phyloP scores from a whole-genome alignment of 2,797 vertebrate genomes.

The Rhinoraja longicauda region DNA sequence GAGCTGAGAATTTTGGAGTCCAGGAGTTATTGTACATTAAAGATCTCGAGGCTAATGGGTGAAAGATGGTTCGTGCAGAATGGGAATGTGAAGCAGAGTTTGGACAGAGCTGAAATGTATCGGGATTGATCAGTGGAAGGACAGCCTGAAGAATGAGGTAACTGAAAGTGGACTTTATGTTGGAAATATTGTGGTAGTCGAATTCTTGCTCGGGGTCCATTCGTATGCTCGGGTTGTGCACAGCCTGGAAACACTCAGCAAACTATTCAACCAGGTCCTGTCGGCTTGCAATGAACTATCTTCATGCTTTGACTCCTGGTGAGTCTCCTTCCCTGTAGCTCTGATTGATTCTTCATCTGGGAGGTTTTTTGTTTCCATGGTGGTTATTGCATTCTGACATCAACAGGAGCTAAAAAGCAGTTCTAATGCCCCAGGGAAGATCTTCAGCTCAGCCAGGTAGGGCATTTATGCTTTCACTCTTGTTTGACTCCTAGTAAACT shows the following conservation, averaged over 20 bases:
- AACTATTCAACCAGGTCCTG: neutral
- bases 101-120: neutral
- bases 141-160: neutral
- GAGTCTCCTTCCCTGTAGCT: neutral
- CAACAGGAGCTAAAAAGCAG: neutral
- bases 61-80: neutral
- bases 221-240: neutral
- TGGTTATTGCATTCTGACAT: neutral
- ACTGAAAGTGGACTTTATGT: neutral
- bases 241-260: neutral
- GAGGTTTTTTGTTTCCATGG: neutral
- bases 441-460: neutral
- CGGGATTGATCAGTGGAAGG: neutral
- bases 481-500: neutral
- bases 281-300: neutral
- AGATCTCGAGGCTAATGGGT: neutral
- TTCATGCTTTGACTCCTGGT: neutral
- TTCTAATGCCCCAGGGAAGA: neutral
- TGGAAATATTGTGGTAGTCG: neutral
- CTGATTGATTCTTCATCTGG: neutral
- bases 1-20: neutral
- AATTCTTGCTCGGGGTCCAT: neutral
- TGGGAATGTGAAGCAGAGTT: neutral
- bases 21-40: neutral
- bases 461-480: neutral